Evolutionary conservation across 2,797 vertebrate species (phyloP), one percentile per base, ranked within the genome.

Genomic region (Oreonectes daqikongensis): DNA sequence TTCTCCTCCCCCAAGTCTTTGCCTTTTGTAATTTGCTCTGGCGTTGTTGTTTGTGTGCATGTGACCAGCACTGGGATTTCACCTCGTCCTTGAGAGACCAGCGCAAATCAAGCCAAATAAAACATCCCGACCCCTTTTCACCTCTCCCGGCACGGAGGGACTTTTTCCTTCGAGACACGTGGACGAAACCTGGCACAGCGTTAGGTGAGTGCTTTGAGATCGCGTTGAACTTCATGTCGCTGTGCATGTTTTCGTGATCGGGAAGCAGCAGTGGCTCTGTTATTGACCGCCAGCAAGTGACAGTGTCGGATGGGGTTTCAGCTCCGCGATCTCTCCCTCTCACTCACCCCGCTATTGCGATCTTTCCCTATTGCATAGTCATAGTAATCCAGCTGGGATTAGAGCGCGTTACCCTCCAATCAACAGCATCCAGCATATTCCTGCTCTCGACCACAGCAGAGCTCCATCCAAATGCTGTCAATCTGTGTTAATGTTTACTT

Each of bases 1-100:
- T 72, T 82, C 74, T 76, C 40, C 81, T 86, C 77, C 84, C 66
- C 42, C 80, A 70, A 78, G 80, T 82, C 84, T 79, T 84, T 83
- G 52, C 86, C 91, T 87, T 92, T 92, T 90, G 85, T 93, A 90
- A 91, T 92, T 92, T 91, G 82, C 89, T 85, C 89, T 91, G 88
- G 88, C 90, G 87, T 89, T 88, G 59, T 85, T 83, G 91, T 92
- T 90, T 90, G 88, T 92, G 87, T 92, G 87, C 6, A 7, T 91
- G 87, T 81, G 92, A 92, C 92, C 92, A 90, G 90, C 89, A 68
- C 77, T 84, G 90, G 91, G 93, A 92, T 93, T 90, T 91, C 91
- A 89, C 91, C 91, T 89, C 90, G 91, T 92, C 91, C 89, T 92
- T 92, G 90, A 92, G 85, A 91, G 81, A 77, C 75, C 80, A 70